Conservation (phyloP, 2,113 vertebrate species). For the Scartelaos histophorus region DNA sequence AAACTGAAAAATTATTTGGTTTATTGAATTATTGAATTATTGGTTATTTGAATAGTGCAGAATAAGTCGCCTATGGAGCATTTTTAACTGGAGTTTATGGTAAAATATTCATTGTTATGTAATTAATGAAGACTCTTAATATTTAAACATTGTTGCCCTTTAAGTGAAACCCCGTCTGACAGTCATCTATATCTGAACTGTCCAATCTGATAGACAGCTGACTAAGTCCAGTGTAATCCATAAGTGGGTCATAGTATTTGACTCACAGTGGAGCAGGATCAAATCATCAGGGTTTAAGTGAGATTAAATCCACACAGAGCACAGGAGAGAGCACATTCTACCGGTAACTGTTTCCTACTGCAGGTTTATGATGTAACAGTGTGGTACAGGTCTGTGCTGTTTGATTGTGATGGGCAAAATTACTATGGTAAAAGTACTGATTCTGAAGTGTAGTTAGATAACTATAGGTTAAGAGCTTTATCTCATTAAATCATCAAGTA, state of each 20-base stretch:
- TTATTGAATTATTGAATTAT: no score
- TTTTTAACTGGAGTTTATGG: no score
- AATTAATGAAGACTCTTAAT: no score
- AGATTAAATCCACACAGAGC: slow-evolving; percentile 58
- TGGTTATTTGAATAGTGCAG: no score
- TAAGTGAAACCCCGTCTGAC: no score
- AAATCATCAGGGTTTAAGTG: slow-evolving; percentile 53
- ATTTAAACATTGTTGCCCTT: no score
- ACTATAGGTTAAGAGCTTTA: neutral
- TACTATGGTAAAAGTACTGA: neutral
- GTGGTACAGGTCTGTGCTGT: neutral
- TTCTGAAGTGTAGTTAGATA: neutral
- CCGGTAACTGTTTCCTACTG: neutral
- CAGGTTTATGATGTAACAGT: neutral
- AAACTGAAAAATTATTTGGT: no score
- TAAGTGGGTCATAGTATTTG: slow-evolving; percentile 12
- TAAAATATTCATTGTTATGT: no score
- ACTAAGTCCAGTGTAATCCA: neutral
- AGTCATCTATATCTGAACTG: no score
- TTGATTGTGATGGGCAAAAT: neutral
- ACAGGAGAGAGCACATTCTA: slow-evolving; percentile 1
- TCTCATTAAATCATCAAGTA: no score
- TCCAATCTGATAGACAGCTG: neutral
- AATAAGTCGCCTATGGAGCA: no score
- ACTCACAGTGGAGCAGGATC: slow-evolving; percentile 3